Conservation (phyloP, 92 coral and sea anemone genomes). For the Parazoanthus swiftii region DNA sequence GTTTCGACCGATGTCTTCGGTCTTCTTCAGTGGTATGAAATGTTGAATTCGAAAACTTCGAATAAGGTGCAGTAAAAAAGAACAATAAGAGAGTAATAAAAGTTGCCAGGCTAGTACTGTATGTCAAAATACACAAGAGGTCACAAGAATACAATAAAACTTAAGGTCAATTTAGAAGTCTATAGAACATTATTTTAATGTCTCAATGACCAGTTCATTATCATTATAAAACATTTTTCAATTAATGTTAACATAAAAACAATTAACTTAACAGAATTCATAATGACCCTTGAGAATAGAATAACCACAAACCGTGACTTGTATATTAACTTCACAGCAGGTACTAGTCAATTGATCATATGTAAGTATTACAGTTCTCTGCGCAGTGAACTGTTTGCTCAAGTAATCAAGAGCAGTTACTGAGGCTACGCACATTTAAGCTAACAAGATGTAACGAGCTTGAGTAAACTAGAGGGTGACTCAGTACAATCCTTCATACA, state of each 20-base stretch:
- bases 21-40: no score
- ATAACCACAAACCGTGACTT: not conserved
- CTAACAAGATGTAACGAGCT: not conserved
- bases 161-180: no score
- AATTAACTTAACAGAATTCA: not conserved
- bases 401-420: not conserved
- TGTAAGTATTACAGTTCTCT: not conserved
- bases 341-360: not conserved
- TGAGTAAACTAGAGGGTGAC: not conserved
- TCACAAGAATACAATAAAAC: no score
- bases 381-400: not conserved
- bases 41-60: no score
- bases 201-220: not conserved
- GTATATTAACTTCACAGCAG: not conserved
- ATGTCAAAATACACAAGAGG: no score
- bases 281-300: conserved; percentile 19
- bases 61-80: no score
- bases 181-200: not conserved
- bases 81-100: no score
- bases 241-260: not conserved
- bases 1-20: no score
- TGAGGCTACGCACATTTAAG: not conserved
- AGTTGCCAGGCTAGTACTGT: no score
- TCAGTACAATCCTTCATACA: not conserved
- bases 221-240: not conserved